Evolutionary conservation across 2,113 vertebrate genomes (phyloP).

Genomic region (Lepus europaeus): DNA sequence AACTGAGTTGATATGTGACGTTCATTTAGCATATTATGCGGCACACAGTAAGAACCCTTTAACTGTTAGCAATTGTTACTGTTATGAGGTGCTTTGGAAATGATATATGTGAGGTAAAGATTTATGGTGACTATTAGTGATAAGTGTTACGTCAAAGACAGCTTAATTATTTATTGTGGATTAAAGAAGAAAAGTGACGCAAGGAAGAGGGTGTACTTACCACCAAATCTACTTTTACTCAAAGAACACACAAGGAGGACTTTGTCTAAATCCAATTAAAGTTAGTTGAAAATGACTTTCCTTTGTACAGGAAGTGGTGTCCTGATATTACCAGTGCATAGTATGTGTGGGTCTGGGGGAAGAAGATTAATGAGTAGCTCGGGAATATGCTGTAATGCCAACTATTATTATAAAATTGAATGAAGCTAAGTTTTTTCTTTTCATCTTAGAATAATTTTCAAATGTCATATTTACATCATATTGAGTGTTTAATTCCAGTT

Average conservation of each 20-base stretch:
- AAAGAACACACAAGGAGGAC: neutral
- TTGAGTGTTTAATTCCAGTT: slow-evolving; percentile 55
- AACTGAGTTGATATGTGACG: neutral
- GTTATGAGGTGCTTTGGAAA: slow-evolving; percentile 39
- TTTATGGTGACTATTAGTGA: slow-evolving; percentile 55
- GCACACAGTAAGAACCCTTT: neutral
- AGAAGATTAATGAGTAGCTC: slow-evolving; percentile 5
- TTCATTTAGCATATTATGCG: neutral
- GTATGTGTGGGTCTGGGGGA: neutral
- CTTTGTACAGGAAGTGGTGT: neutral
- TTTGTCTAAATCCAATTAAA: neutral
- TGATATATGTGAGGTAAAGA: slow-evolving; percentile 19
- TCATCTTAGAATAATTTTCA: slow-evolving; percentile 54
- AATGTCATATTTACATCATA: slow-evolving; percentile 18
- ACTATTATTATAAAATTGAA: slow-evolving; percentile 33
- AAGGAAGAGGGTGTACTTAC: slow-evolving; percentile 44
- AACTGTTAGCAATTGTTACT: neutral
- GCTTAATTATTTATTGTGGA: slow-evolving; percentile 24
- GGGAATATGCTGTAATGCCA: slow-evolving; percentile 14
- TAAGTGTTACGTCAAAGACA: slow-evolving; percentile 1
- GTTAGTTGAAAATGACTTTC: slow-evolving; percentile 31
- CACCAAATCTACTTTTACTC: slow-evolving; percentile 38
- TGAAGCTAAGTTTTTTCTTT: slow-evolving; percentile 55
- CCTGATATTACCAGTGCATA: neutral
- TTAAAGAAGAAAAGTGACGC: slow-evolving; percentile 17